Percentiles rank a stretch among this genome's conserved stretches.
These are phyloP conservation scores for Sylvietta virens DNA, from an alignment of 2,113 vertebrate species.

Conservation along the genomic window DNA sequence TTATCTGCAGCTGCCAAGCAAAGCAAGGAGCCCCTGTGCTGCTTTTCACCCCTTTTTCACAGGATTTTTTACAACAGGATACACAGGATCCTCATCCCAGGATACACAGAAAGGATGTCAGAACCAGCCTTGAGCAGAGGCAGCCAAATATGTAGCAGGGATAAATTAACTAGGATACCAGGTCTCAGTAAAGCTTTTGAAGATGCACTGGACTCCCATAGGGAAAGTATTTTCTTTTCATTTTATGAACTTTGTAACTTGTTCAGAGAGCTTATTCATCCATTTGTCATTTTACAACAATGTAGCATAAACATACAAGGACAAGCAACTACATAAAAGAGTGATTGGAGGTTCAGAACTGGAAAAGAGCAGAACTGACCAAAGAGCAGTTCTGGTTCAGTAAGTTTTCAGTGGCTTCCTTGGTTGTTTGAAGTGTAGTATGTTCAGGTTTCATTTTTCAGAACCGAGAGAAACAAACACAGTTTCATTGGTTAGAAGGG, in stretches of 20 bases:
- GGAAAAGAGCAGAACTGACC: background rate
- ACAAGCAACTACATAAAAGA: background rate
- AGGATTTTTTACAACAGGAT: background rate
- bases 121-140: background rate
- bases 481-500: background rate
- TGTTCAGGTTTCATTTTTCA: background rate
- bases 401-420: background rate
- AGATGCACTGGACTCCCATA: background rate
- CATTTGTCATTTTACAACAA: background rate
- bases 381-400: background rate
- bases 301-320: background rate
- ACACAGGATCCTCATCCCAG: background rate
- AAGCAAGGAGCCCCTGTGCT: background rate
- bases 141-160: background rate
- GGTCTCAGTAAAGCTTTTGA: background rate
- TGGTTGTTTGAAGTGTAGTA: background rate
- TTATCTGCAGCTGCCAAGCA: background rate
- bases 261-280: background rate
- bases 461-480: background rate
- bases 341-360: background rate
- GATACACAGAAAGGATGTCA: rapidly evolving
- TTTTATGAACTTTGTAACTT: background rate
- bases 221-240: background rate
- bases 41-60: background rate
- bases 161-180: background rate